These are phyloP conservation scores for Gallinago nigripennis DNA, from an alignment of 2,797 vertebrate genomes.

Conservation along the genomic window DNA sequence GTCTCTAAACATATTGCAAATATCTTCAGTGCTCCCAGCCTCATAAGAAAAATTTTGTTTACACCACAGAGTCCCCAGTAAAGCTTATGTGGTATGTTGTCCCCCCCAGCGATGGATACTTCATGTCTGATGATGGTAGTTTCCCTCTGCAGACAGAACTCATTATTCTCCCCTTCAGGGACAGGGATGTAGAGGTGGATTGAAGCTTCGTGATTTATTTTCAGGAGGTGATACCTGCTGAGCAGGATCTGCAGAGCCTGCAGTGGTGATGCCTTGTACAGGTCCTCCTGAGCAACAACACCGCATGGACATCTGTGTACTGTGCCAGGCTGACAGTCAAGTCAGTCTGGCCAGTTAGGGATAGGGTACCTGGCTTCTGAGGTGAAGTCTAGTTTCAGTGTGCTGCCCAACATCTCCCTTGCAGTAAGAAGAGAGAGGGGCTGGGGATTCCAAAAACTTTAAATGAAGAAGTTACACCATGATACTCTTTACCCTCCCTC, in stretches of 20 bases:
- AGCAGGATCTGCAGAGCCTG: neutral
- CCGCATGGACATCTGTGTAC: accelerated
- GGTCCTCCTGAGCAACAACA: neutral
- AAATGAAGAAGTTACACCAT: neutral
- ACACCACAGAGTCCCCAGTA: neutral
- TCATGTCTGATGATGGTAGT: neutral
- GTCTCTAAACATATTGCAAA: neutral
- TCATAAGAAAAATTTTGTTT: neutral
- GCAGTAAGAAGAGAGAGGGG: neutral
- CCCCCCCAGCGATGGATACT: neutral
- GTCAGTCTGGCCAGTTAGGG: neutral
- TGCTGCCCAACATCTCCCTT: neutral
- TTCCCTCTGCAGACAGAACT: neutral
- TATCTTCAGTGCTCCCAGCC: neutral
- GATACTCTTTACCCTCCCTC: neutral
- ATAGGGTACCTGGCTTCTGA: neutral
- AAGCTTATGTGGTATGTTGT: neutral
- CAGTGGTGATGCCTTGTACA: neutral
- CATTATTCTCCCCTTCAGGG: neutral
- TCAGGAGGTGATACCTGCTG: neutral
- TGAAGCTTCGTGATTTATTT: neutral
- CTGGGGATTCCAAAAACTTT: accelerated
- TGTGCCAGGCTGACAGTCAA: accelerated
- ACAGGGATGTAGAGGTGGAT: neutral
- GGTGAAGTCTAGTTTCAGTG: neutral